Evolutionary conservation across 2,888 invertebrate species (phyloP), one percentile per base, ranked within the genome.

Genomic region (Harpalus rufipes): DNA sequence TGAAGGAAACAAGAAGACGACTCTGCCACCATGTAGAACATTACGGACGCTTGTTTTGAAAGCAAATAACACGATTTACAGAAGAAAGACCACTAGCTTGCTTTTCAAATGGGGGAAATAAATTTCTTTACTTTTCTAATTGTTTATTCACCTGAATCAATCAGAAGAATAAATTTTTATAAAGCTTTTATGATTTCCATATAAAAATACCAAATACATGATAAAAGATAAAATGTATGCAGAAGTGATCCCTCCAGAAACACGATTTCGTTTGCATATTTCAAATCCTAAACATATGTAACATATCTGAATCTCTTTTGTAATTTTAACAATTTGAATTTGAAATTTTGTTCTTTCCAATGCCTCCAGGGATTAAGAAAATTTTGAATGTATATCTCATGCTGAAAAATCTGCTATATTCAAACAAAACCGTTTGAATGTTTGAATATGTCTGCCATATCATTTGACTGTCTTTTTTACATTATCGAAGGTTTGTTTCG

Each of bases 11-110:
- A 74, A 74, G 74, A 74, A 74, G 74, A 74, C 44, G 18, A 8
- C 51, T 74, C 21, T 21, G 10, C 74, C 12, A 10, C 44, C 51
- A n/a, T 56, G 74, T 74, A 74, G 12, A 51, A 74, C 74, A 74
- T 74, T 74, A n/a, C 74, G 56, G 59, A 7, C 32, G 59, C 56
- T 78, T 78, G 78, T 78, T 78, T 58, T 78, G 25, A 78, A 78
- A 78, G 78, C 25, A 78, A 78, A 78, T 78, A 78, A 59, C 56
- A 78, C 56, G 78, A 58, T 78, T 78, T 78, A 78, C 78, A 32
- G 59, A 78, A 25, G 21, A 25, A 58, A 78, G 32, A 58, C 12
- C 18, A 72, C 44, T 10, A 68, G 39, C 68, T 68, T 68, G 32
- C 68, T 68, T 68, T 51, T 18, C 10, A 18, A 74, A 74, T 51